Evolutionary conservation across 1,140 invertebrate genomes (phyloP), one percentile per base, ranked within the genome.

Genomic region (Plectus sambesii): DNA sequence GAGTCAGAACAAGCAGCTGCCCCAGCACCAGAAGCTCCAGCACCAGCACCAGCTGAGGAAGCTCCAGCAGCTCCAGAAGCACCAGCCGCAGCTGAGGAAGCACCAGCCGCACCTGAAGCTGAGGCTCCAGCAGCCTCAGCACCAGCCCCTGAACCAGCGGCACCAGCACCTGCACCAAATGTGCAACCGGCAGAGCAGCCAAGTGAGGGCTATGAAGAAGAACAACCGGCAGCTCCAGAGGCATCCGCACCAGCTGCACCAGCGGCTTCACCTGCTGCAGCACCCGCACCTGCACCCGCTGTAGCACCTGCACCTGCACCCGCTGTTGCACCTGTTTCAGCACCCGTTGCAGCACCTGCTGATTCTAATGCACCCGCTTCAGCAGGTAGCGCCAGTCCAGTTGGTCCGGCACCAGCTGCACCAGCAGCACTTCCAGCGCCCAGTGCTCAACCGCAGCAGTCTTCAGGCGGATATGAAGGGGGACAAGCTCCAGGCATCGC

Each of bases 131-230:
- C 30, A 47, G 12, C 29, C 22, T 17, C 40, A 15, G 43, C 4
- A 9, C 29, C 33, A 8, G 29, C 43, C 3, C 15, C 35, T 40
- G 37, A 36, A 17, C 36, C 46, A 43, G 33, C 46, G 19, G 24
- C 43, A 9, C 35, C 46, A 19, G 33, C 46, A 5, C 19, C 23
- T 24, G 35, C 15, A 35, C 24, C 15, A 49, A 24, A n/a, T 27
- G 38, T 2, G 23, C 19, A 20, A 15, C 27, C 40, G 19, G 56
- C 24, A n/a, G 52, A 54, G 15, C 22, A 55, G 22, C 15, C 24
- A 20, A n/a, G 22, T 17, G 15, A 29, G n/a, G 39, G 6, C 20
- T 35, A 27, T 15, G 33, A 23, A 58, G 27, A 41, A 2, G 2
- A 15, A 15, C 5, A 20, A 26, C 37, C 30, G 4, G 20, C 30